Evolutionary conservation across 2,888 invertebrate species (phyloP).

Genomic region (Germaria angustata): DNA sequence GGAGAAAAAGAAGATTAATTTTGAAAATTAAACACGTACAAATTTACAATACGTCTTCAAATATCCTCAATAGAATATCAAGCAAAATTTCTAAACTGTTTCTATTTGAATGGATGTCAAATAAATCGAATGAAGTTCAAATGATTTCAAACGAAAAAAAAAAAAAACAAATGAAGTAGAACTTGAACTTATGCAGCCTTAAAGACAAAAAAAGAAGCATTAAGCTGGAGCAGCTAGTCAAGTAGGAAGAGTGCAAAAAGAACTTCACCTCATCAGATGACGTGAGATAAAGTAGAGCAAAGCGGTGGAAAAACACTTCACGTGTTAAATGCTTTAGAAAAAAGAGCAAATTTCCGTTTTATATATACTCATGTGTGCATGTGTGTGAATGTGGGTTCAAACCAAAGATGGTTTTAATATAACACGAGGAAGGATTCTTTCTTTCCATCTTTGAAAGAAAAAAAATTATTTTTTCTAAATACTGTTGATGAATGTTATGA

Average conservation of each 20-base stretch:
- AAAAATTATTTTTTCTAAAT: conserved; percentile 18
- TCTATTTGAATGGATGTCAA: conserved; percentile 11
- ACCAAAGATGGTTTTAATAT: neutral
- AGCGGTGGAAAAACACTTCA: conserved; percentile 34
- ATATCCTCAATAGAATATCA: conserved; percentile 7
- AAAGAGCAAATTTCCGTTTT: conserved; percentile 38
- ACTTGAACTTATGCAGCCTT: conserved; percentile 34
- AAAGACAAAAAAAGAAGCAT: neutral
- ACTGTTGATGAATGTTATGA: conserved; percentile 42
- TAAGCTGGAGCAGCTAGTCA: neutral
- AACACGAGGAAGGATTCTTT: neutral
- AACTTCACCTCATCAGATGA: neutral
- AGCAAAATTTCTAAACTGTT: conserved; percentile 5
- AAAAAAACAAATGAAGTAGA: conserved; percentile 10
- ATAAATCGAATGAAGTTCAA: conserved; percentile 19
- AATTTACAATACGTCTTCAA: neutral
- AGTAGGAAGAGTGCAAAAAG: neutral
- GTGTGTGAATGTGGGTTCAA: neutral
- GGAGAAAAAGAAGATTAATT: too few species aligned
- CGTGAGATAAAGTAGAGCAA: conserved; percentile 1
- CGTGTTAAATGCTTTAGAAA: conserved; percentile 51
- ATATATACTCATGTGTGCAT: neutral
- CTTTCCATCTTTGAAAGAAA: neutral
- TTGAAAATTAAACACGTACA: conserved; percentile 40
- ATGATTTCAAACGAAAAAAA: conserved; percentile 11